phyloP scores from a whole-genome alignment of 2,888 invertebrate species.

The Saturnia pavonia region DNA sequence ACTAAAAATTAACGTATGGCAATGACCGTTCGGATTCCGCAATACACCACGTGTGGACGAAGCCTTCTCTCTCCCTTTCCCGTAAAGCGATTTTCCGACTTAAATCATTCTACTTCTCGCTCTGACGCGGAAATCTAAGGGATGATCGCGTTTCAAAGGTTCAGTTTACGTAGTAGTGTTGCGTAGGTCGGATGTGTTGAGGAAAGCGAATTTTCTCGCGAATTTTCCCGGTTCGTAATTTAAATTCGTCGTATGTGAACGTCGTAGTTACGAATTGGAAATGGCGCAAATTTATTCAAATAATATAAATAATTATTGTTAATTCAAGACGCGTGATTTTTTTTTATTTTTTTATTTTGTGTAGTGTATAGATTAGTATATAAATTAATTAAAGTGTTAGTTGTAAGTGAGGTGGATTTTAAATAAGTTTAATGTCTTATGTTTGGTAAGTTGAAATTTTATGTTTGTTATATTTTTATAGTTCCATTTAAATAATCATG shows the following conservation, averaged over 20 bases:
- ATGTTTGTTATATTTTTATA: background rate
- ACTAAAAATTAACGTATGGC: slow-evolving; percentile 43
- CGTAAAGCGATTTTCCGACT: slow-evolving; percentile 44
- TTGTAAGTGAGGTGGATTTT: slow-evolving; percentile 2
- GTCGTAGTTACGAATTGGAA: slow-evolving; percentile 3
- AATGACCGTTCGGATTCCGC: slow-evolving; percentile 70
- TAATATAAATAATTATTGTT: background rate
- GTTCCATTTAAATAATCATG: background rate
- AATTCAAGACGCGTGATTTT: background rate
- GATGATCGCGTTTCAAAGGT: slow-evolving; percentile 54
- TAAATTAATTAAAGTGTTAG: background rate
- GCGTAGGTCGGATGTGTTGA: slow-evolving; percentile 49
- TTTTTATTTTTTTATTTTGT: slow-evolving; percentile 10
- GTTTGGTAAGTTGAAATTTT: slow-evolving; percentile 7
- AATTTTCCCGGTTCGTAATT: slow-evolving; percentile 36
- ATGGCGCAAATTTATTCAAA: background rate
- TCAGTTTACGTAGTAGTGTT: slow-evolving; percentile 67
- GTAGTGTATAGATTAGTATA: background rate
- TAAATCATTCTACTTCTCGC: slow-evolving; percentile 41
- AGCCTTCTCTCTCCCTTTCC: slow-evolving; percentile 53
- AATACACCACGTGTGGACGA: slow-evolving; percentile 70
- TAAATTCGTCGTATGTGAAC: slow-evolving; percentile 10
- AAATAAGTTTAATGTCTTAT: background rate
- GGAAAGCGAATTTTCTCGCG: slow-evolving; percentile 39
- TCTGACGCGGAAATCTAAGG: slow-evolving; percentile 68